Conservation (phyloP, 2,797 vertebrate genomes). For the Leuciscus waleckii region DNA sequence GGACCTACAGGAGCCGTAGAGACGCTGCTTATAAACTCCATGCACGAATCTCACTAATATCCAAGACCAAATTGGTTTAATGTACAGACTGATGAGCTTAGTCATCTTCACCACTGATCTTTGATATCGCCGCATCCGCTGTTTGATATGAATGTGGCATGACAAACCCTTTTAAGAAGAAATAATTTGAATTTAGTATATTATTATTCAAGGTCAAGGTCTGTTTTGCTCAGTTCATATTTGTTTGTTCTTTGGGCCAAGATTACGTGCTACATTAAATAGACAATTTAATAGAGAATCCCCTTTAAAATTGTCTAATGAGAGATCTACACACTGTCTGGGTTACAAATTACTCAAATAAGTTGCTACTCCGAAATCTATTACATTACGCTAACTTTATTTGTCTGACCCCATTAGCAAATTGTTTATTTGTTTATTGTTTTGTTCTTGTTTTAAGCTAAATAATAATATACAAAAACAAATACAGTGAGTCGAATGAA, state of each 20-base stretch:
- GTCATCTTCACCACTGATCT: conserved; percentile 1
- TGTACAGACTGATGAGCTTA: conserved; percentile 5
- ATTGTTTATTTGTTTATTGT: background rate
- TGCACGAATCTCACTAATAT: conserved; percentile 4
- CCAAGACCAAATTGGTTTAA: conserved; percentile 7
- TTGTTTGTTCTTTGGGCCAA: background rate
- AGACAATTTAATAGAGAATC: conserved; percentile 21
- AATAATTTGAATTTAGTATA: conserved; percentile 3
- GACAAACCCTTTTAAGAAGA: background rate
- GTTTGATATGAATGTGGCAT: conserved; percentile 2
- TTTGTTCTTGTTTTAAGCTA: background rate
- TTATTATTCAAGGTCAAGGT: background rate
- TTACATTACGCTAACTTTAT: background rate
- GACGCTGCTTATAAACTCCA: conserved; percentile 31
- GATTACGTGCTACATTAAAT: background rate
- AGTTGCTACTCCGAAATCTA: background rate
- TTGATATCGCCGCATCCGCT: background rate
- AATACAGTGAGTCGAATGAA: background rate
- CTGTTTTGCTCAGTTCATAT: conserved; percentile 1
- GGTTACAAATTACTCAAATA: background rate
- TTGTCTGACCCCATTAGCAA: background rate
- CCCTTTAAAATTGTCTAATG: background rate
- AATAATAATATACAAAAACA: background rate
- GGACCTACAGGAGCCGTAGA: conserved; percentile 23
- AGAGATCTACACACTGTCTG: background rate